Percentiles rank a stretch among this genome's conserved stretches.
Conservation (phyloP, 2,797 vertebrate species). For the Helicolenus hilgendorfi region DNA sequence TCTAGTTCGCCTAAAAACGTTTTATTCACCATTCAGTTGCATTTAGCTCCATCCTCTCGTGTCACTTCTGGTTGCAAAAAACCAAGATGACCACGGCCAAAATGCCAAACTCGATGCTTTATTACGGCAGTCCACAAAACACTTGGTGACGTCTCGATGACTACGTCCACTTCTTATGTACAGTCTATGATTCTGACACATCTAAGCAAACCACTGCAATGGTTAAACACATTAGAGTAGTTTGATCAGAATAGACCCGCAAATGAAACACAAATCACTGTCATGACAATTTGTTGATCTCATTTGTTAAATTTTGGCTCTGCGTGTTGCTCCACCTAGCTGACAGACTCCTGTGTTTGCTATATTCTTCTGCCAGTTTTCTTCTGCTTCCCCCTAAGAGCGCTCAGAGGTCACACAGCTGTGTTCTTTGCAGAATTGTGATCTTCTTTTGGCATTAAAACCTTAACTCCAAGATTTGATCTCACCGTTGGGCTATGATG, state of each 20-base stretch:
- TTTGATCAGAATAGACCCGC: not conserved
- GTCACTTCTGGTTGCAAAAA: not conserved
- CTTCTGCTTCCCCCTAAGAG: not conserved
- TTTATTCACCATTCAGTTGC: too few species aligned
- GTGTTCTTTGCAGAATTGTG: constrained; percentile 23
- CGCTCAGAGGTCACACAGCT: constrained; percentile 49
- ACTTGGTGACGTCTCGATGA: not conserved
- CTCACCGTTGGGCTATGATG: constrained; percentile 62
- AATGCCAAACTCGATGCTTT: not conserved
- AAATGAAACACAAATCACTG: not conserved
- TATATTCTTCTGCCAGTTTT: constrained; percentile 47
- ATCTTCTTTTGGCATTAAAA: constrained; percentile 41
- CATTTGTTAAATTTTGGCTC: constrained; percentile 2
- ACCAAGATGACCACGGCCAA: not conserved
- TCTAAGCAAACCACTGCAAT: not conserved
- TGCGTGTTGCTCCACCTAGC: not conserved
- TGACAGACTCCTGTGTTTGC: constrained; percentile 19
- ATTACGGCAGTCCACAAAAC: not conserved
- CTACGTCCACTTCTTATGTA: not conserved
- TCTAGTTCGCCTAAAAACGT: too few species aligned
- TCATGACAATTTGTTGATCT: not conserved
- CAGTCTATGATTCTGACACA: not conserved
- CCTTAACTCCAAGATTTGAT: constrained; percentile 47
- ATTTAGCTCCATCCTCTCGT: not conserved
- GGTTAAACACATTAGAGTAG: not conserved